phyloP scores from a whole-genome alignment of 2,888 invertebrate species.

The Prosopocoilus inquinatus region DNA sequence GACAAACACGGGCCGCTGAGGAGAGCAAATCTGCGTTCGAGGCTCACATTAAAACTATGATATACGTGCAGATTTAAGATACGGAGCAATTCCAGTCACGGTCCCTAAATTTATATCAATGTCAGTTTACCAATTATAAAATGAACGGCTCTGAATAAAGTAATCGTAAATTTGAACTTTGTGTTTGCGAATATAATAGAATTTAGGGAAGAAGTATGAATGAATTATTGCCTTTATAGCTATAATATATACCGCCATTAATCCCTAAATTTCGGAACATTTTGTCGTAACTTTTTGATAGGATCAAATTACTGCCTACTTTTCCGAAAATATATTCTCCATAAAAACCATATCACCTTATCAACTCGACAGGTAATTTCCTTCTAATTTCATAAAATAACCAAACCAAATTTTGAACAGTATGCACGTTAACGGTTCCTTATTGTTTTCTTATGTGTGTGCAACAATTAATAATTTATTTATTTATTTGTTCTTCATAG shows the following conservation, averaged over 20 bases:
- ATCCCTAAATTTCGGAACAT: neutral
- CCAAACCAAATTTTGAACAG: no score
- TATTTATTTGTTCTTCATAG: no score
- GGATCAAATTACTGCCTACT: no score
- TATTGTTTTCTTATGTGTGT: no score
- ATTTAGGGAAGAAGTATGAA: slow-evolving; percentile 38
- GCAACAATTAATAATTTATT: no score
- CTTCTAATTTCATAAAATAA: no score
- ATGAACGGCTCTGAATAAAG: slow-evolving; percentile 44
- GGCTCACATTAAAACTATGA: slow-evolving; percentile 53
- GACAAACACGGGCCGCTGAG: slow-evolving; percentile 47
- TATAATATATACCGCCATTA: slow-evolving; percentile 9
- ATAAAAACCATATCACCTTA: no score
- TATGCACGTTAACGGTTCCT: no score
- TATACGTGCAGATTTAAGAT: slow-evolving; percentile 53
- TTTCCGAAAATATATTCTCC: no score
- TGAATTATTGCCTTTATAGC: slow-evolving; percentile 20
- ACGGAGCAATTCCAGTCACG: slow-evolving; percentile 51
- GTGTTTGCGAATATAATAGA: slow-evolving; percentile 48
- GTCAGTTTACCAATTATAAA: slow-evolving; percentile 53
- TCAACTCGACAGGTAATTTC: no score
- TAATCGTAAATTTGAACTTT: slow-evolving; percentile 50
- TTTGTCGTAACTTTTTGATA: no score
- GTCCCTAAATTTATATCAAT: slow-evolving; percentile 53
- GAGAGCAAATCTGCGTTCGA: slow-evolving; percentile 48